Base-by-base conservation (phyloP, 2,113 vertebrate species). In the Bubo bubo region DNA sequence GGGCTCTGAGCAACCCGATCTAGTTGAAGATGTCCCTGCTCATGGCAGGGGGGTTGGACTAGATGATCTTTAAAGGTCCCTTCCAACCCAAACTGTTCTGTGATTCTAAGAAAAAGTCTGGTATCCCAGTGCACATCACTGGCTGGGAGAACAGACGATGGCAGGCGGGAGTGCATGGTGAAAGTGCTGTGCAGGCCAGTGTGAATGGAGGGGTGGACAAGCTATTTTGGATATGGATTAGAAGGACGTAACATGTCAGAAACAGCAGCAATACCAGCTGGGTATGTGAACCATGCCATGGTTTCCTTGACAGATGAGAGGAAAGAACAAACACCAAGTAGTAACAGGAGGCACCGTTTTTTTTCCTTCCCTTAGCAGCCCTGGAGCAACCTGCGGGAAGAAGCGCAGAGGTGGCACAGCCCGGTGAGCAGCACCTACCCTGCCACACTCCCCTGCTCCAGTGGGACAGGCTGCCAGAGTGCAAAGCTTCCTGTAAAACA, bases 381-480 rank as follows among this genome's bases (percentile, higher is more conserved):
- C 58, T 10, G 52, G 53, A 79, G 62, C 47, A 66, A 37, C 9
- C 30, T 9, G 45, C 0, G 2, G 39, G 41, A 56, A n/a, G 45
- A 7, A 75, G 34, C 7, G 2, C 3, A 41, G 75, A 4, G 16
- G 50, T 3, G 8, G 19, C 55, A 37, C 14, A 91, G 74, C 32
- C 18, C 0, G 0, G 82, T 3, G 14, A 83, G 76, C 67, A 52
- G 45, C 64, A 58, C 93, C 92, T 82, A 98, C 98, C 98, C 98
- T 98, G 99, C 22, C 98, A 93, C 0, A 95, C 98, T 93, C 96
- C 98, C 97, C 99, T 98, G 96, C 99, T 99, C 63, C 93, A 79
- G 73, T 88, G 97, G 98, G 99, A 99, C 34, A 99, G 98, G 68
- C 99, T 97, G 3, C 98, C 96, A 4, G 98, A 98, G 93, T 98